Conservation (phyloP, 2,797 vertebrate species). For the Phataginus tricuspis region DNA sequence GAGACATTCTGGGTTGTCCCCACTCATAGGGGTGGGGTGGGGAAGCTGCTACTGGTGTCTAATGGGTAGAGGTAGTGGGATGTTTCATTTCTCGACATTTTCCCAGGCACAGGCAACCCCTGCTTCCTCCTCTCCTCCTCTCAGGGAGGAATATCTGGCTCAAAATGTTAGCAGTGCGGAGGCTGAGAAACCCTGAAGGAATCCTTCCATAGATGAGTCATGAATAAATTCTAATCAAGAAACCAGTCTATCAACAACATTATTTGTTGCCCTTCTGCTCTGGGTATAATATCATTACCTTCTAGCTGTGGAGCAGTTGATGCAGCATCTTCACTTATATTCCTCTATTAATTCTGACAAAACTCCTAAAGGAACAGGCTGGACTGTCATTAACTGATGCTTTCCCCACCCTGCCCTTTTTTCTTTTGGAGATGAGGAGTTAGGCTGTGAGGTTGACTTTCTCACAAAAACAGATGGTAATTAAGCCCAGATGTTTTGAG, state of each 20-base stretch:
- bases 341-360: conserved; percentile 14
- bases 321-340: background rate
- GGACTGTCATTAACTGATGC: background rate
- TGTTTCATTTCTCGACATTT: conserved; percentile 15
- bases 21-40: background rate
- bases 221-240: conserved; percentile 27
- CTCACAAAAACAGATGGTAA: conserved; percentile 68
- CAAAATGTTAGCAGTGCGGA: background rate
- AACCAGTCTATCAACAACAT: conserved; percentile 51
- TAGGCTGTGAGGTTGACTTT: conserved; percentile 63
- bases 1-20: background rate
- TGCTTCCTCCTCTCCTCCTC: background rate
- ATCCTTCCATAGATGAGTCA: conserved; percentile 51
- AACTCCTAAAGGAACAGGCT: background rate
- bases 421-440: conserved; percentile 15
- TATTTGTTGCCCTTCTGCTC: background rate
- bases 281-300: background rate
- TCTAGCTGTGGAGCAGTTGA: background rate
- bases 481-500: conserved; percentile 73
- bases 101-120: background rate
- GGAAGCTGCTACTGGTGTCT: background rate
- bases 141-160: conserved; percentile 15
- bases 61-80: background rate
- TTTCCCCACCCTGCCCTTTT: background rate
- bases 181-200: conserved; percentile 35